Evolutionary conservation across 2,113 vertebrate genomes (phyloP), one percentile per base, ranked within the genome.

Genomic region (Limnothrissa miodon): DNA sequence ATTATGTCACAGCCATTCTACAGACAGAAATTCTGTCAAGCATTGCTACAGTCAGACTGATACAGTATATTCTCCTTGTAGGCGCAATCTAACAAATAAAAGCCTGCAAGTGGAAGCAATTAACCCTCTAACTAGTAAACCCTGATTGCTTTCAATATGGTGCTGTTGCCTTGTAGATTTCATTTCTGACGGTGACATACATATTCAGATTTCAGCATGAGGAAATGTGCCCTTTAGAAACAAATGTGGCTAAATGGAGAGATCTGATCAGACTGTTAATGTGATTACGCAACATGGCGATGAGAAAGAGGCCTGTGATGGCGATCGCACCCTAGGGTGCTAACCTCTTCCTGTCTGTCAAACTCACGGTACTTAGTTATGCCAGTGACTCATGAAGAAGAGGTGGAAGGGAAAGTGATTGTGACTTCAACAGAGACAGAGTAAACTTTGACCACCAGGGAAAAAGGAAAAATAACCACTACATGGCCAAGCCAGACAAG

Each of bases 201-300:
- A 62, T 62, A 74, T 74, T 74, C 29, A 74, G 66, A 74, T 29
- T 29, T 5, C 10, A 70, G 10, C 13, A 70, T 3, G 66, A 39
- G 66, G 66, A 74, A 74, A 36, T 74, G 66, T 74, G 66, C 66
- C 13, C 15, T 29, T 62, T 74, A 29, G 33, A 33, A 74, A 74
- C 66, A 74, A 74, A 74, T 74, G 66, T 13, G 29, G 33, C 36
- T 74, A 74, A 74, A 74, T 74, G 66, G 66, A 11, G 11, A 36
- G 11, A 74, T 74, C 66, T 74, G 66, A 74, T 74, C 66, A 29
- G 33, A 33, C 66, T 74, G 66, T 29, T 36, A 74, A 74, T 74
- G 66, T 36, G 66, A 74, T 74, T 74, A 74, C 11, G 29, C 66
- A 74, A 36, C 66, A 74, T 74, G 66, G 25, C 36, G 66, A 74